Evolutionary conservation across 2,113 vertebrate genomes (phyloP).

Genomic region (Alligator sinensis): DNA sequence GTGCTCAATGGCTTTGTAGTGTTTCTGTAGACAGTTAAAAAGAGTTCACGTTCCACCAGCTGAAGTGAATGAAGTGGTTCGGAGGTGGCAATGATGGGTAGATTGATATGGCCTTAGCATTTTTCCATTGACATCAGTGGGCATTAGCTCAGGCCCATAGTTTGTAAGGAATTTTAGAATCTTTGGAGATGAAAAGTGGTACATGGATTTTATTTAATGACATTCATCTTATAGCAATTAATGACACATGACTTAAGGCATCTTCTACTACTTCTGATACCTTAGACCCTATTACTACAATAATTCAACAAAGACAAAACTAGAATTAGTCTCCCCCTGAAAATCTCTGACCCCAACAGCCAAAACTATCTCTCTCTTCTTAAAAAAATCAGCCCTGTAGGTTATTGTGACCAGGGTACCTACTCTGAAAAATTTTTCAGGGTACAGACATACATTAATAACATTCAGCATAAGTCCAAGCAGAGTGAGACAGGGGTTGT

Average conservation of each 20-base stretch:
- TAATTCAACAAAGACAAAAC: constrained; percentile 28
- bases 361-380: not conserved
- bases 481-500: not conserved
- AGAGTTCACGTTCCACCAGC: not conserved
- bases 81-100: not conserved
- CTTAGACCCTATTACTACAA: constrained; percentile 24
- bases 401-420: not conserved
- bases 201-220: not conserved
- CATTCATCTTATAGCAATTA: not conserved
- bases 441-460: not conserved
- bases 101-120: not conserved
- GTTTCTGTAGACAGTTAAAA: not conserved
- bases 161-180: not conserved
- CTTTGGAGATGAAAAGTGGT: not conserved
- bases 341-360: not conserved
- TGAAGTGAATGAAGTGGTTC: not conserved
- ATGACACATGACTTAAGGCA: not conserved
- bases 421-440: constrained; percentile 4
- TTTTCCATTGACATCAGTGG: not conserved
- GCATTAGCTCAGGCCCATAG: not conserved
- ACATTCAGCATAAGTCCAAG: constrained; percentile 18
- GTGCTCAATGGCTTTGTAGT: not conserved
- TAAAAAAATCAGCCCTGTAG: constrained; percentile 8
- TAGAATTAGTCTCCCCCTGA: not conserved
- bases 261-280: not conserved